A percentile compares a stretch with the other conserved stretches of the same genome.
phyloP scores from a whole-genome alignment of 2,797 vertebrate genomes.

The Alca torda region DNA sequence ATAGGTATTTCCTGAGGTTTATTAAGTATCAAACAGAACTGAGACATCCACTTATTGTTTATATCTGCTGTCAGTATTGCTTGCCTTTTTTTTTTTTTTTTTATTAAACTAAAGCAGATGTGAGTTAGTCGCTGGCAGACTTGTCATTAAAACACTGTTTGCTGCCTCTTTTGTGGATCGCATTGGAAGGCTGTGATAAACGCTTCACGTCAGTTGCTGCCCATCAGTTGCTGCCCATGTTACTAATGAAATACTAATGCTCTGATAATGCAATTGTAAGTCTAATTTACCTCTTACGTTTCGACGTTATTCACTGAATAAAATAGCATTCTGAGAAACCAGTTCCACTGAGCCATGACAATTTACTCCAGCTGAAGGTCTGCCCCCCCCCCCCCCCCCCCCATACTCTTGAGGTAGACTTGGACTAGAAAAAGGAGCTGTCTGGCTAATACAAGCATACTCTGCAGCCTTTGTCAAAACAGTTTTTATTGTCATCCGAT shows the following conservation, averaged over 20 bases:
- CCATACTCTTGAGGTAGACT: background rate
- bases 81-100: background rate
- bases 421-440: conserved; percentile 4
- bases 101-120: conserved; percentile 11
- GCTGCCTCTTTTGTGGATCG: background rate
- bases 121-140: background rate
- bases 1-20: conserved; percentile 20
- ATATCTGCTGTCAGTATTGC: background rate
- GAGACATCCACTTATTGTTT: background rate
- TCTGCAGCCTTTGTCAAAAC: conserved; percentile 57
- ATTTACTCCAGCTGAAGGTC: conserved; percentile 19
- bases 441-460: background rate
- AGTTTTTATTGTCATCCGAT: conserved; percentile 14
- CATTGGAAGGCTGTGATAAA: background rate
- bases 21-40: conserved; percentile 3
- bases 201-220: background rate
- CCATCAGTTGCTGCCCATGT: background rate
- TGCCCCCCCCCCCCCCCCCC: background rate
- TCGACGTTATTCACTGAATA: background rate
- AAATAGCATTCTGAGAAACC: background rate
- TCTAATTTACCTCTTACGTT: conserved; percentile 4
- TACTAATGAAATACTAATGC: background rate
- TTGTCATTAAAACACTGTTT: background rate
- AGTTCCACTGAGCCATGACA: conserved; percentile 4
- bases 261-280: background rate